Conservation (phyloP, 2,113 vertebrate genomes). For the Tetrao urogallus region DNA sequence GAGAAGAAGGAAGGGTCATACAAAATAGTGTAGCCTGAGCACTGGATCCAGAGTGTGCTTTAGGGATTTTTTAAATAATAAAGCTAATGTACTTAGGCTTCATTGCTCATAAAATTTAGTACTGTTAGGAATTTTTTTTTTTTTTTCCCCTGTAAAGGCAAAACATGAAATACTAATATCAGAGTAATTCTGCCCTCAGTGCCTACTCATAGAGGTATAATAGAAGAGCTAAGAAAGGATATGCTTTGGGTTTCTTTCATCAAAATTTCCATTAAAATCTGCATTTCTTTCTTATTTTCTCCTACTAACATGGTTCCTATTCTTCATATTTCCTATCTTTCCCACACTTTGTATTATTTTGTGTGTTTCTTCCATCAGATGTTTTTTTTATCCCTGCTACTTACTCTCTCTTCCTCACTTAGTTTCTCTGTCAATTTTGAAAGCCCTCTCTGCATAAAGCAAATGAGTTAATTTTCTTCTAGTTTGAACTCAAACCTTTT, state of each 20-base stretch:
- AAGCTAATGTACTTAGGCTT: background rate
- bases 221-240: background rate
- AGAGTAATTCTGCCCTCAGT: background rate
- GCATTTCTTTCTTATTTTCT: background rate
- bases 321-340: background rate
- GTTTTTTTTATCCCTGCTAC: background rate
- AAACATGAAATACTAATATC: background rate
- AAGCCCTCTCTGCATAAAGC: background rate
- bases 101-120: background rate
- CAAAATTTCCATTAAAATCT: constrained; percentile 13
- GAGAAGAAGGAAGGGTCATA: background rate
- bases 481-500: background rate
- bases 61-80: background rate
- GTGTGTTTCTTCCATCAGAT: background rate
- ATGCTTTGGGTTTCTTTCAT: background rate
- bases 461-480: background rate
- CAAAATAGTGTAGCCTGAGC: background rate
- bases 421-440: background rate
- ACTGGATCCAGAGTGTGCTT: background rate
- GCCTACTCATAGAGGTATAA: background rate
- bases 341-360: background rate
- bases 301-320: background rate
- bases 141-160: background rate
- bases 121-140: background rate
- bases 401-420: background rate